These are phyloP conservation scores for Cylloceria caligata DNA, from an alignment of 2,888 invertebrate genomes.

Conservation along the genomic window DNA sequence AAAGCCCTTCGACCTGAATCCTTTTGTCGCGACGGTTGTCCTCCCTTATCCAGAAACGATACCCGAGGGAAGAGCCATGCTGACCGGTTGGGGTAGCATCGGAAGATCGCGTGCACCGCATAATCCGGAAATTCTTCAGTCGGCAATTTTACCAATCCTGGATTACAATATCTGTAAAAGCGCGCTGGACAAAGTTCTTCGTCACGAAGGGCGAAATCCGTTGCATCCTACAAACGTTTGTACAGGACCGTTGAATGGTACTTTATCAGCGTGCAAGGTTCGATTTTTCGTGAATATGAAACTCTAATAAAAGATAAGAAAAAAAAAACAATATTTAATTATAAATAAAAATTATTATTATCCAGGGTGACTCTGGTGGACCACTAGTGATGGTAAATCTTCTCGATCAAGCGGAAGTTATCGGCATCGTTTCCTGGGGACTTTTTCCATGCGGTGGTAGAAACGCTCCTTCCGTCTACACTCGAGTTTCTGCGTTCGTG, in stretches of 20 bases:
- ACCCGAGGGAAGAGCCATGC: slow-evolving; percentile 78
- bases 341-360: slow-evolving; percentile 35
- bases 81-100: slow-evolving; percentile 86
- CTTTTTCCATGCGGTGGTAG: slow-evolving; percentile 80
- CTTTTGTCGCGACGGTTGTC: slow-evolving; percentile 79
- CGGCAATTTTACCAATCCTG: slow-evolving; percentile 76
- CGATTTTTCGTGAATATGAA: slow-evolving; percentile 41
- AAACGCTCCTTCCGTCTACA: slow-evolving; percentile 82
- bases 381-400: slow-evolving; percentile 77
- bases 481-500: slow-evolving; percentile 80
- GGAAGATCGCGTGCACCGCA: slow-evolving; percentile 68
- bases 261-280: slow-evolving; percentile 74
- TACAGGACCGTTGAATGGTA: slow-evolving; percentile 74
- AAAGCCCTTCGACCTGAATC: slow-evolving; percentile 77
- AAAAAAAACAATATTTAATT: not conserved
- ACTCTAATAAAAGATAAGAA: slow-evolving; percentile 9
- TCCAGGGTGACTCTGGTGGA: slow-evolving; percentile 84
- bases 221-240: slow-evolving; percentile 76
- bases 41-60: slow-evolving; percentile 78
- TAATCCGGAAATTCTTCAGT: slow-evolving; percentile 80
- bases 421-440: slow-evolving; percentile 84
- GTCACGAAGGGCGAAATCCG: slow-evolving; percentile 73
- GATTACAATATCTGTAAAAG: slow-evolving; percentile 72
- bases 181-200: slow-evolving; percentile 69
- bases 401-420: slow-evolving; percentile 76